These are phyloP conservation scores for Porphyrio hochstetteri DNA, from an alignment of 2,113 vertebrate genomes.

Conservation along the genomic window DNA sequence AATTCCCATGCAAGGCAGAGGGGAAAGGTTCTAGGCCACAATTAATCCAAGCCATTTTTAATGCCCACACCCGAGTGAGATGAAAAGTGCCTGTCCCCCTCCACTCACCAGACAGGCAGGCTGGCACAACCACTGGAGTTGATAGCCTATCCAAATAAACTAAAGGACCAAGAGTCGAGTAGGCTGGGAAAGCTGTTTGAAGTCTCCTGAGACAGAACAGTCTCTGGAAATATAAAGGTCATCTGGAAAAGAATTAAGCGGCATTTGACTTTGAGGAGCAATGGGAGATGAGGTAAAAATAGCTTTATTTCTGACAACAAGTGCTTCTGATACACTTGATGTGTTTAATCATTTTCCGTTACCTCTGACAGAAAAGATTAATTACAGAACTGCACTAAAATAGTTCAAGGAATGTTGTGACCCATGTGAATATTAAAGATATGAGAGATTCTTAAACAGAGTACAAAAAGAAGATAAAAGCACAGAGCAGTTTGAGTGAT, in stretches of 20 bases:
- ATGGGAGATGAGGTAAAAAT: conserved; percentile 45
- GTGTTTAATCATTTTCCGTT: conserved; percentile 60
- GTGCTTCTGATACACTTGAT: conserved; percentile 62
- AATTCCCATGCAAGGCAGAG: not conserved
- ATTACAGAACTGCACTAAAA: conserved; percentile 54
- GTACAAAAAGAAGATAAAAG: conserved; percentile 64
- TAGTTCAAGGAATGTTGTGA: conserved; percentile 62
- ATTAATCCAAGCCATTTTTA: not conserved
- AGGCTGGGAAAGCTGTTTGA: conserved; percentile 1
- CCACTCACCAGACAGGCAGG: not conserved
- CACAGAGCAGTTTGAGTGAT: conserved; percentile 17
- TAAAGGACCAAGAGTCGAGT: not conserved
- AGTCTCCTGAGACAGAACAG: not conserved
- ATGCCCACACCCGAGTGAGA: accelerated
- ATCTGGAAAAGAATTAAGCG: conserved; percentile 28
- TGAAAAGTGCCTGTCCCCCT: not conserved
- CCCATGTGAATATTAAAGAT: conserved; percentile 62
- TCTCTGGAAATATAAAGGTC: conserved; percentile 61
- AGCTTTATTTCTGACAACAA: conserved; percentile 65
- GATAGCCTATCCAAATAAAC: not conserved
- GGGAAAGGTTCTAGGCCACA: not conserved
- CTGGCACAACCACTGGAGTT: not conserved
- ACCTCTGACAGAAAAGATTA: conserved; percentile 65
- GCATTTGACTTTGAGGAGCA: conserved; percentile 47
- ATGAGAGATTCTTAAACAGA: conserved; percentile 47